A percentile compares a stretch with the other conserved stretches of the same genome.
Evolutionary conservation across 2,888 invertebrate genomes (phyloP).

Genomic region (Erynnis tages): DNA sequence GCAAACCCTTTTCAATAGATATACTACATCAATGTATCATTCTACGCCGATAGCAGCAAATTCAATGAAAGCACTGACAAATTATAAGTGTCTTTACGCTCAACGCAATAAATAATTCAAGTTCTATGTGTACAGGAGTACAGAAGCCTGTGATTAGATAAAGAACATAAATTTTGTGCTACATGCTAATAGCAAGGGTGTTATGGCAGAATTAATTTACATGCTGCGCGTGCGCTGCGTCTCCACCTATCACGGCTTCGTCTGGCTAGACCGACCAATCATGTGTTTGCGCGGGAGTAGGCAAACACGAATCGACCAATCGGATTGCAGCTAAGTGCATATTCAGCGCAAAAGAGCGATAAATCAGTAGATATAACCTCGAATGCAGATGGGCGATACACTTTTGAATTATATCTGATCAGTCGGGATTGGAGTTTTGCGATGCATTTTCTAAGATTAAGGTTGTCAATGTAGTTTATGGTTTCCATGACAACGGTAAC

Average conservation of each 20-base stretch:
- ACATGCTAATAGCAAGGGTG: slow-evolving; percentile 33
- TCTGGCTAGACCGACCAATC: not conserved
- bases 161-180: slow-evolving; percentile 37
- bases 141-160: slow-evolving; percentile 40
- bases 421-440: not conserved
- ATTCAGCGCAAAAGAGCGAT: slow-evolving; percentile 16
- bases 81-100: slow-evolving; percentile 17
- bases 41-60: slow-evolving; percentile 7
- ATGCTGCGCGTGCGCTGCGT: slow-evolving; percentile 16
- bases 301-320: slow-evolving; percentile 15
- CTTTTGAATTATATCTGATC: slow-evolving; percentile 23
- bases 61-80: slow-evolving; percentile 22
- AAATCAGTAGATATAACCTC: slow-evolving; percentile 8
- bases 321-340: not conserved
- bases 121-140: slow-evolving; percentile 16
- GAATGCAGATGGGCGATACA: slow-evolving; percentile 16
- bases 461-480: slow-evolving; percentile 3
- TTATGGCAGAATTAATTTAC: slow-evolving; percentile 15
- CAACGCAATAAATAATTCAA: slow-evolving; percentile 21
- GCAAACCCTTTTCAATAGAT: not conserved
- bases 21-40: not conserved
- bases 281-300: not conserved
- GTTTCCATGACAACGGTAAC: not conserved
- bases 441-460: slow-evolving; percentile 1
- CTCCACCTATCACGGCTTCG: not conserved